These are phyloP conservation scores for Ecliptopera silaceata DNA, from an alignment of 2,888 invertebrate species.

Conservation along the genomic window DNA sequence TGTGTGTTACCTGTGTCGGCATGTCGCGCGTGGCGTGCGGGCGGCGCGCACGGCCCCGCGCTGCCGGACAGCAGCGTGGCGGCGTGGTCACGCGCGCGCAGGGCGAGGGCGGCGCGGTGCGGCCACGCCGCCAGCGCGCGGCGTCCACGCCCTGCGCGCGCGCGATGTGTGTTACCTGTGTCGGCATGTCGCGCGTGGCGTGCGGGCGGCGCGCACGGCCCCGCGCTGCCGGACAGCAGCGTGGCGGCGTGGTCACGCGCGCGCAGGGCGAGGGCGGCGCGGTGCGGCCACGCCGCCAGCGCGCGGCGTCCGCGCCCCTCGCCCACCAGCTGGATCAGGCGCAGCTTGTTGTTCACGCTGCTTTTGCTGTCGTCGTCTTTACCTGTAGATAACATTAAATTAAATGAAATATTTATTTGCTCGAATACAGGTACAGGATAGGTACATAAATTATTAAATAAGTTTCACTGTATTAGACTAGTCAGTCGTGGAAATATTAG, in stretches of 20 bases:
- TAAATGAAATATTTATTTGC: too few relatives aligned
- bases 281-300: slow-evolving; percentile 90
- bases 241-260: slow-evolving; percentile 92
- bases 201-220: slow-evolving; percentile 38
- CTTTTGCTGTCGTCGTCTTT: slow-evolving; percentile 78
- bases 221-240: slow-evolving; percentile 86
- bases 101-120: slow-evolving; percentile 88
- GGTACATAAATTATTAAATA: too few relatives aligned
- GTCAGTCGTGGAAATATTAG: too few relatives aligned
- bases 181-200: slow-evolving; percentile 48
- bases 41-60: slow-evolving; percentile 58
- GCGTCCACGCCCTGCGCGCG: too few relatives aligned
- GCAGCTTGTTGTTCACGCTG: slow-evolving; percentile 87
- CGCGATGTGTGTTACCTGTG: slow-evolving; percentile 43
- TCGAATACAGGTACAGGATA: too few relatives aligned
- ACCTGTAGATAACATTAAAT: too few relatives aligned
- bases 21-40: too few relatives aligned
- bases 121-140: too few relatives aligned
- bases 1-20: too few relatives aligned
- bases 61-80: slow-evolving; percentile 89
- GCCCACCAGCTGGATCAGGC: slow-evolving; percentile 88
- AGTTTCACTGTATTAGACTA: too few relatives aligned
- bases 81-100: slow-evolving; percentile 92
- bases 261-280: slow-evolving; percentile 89
- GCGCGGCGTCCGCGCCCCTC: slow-evolving; percentile 90